phyloP scores from a whole-genome alignment of 2,888 invertebrate species.

The Oconnorella tubifera region DNA sequence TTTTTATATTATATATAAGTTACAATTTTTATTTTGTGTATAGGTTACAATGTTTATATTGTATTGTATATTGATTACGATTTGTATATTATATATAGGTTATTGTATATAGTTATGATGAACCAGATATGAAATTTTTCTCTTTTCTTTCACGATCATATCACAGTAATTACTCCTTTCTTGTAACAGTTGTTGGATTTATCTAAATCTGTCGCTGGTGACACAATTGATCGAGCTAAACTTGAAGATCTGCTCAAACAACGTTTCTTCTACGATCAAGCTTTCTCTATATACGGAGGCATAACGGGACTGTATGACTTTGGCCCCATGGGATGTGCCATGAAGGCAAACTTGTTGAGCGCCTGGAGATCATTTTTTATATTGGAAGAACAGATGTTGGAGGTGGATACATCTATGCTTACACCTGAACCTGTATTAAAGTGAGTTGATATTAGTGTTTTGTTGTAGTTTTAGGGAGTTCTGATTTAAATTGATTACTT shows the following conservation, averaged over 20 bases:
- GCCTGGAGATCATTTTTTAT: conserved; percentile 94
- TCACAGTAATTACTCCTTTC: neutral
- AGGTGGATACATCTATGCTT: conserved; percentile 94
- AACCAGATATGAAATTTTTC: neutral
- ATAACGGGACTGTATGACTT: conserved; percentile 85
- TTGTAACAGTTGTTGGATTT: conserved; percentile 73
- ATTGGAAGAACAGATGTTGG: conserved; percentile 95
- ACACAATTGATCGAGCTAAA: conserved; percentile 77
- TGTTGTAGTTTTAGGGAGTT: too few species aligned
- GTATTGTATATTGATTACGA: neutral
- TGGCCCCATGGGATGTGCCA: conserved; percentile 98
- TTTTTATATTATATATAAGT: too few species aligned
- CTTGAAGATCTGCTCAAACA: conserved; percentile 96
- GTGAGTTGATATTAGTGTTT: conserved; percentile 58
- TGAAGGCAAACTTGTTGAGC: conserved; percentile 89
- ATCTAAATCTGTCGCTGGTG: conserved; percentile 26
- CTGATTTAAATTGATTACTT: too few species aligned
- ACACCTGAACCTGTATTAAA: conserved; percentile 96
- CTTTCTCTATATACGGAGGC: conserved; percentile 99
- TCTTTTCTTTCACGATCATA: neutral
- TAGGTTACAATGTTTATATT: neutral
- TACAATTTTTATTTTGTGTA: too few species aligned
- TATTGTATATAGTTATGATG: neutral
- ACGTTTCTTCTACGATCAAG: conserved; percentile 95
- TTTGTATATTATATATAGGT: neutral